Evolutionary conservation across 2,888 invertebrate genomes (phyloP), one percentile per base, ranked within the genome.

Genomic region (Gryllus longicercus): DNA sequence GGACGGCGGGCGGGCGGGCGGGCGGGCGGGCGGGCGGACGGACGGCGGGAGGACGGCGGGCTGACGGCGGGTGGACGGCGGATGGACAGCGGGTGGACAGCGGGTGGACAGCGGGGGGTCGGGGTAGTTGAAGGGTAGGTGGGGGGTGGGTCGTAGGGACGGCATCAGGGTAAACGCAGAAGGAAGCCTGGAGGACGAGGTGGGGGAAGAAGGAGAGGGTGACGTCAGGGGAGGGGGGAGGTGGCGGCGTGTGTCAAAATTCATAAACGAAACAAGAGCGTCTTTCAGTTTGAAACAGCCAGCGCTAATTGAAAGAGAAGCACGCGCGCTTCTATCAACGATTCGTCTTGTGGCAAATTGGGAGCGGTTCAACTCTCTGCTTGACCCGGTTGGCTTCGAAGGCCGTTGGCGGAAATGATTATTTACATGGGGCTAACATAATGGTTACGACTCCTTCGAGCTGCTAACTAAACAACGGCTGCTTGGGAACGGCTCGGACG

Each of bases 371-470:
- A 63, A 63, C 63, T 14, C 63, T 3, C 63, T n/a, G 1, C 63
- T n/a, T 63, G 16, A 63, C n/a, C 63, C 63, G 63, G 4, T 63
- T n/a, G 14, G 16, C 14, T 63, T n/a, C 63, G n/a, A n/a, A 63
- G 63, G 63, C n/a, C 63, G 14, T 63, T n/a, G 63, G 63, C 63
- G 63, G n/a, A 63, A 63, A 63, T 63, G 63, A 63, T 63, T 63
- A 63, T 63, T 63, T 63, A 63, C 63, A 63, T 63, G 11, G 63
- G 1, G n/a, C 63, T 18, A 14, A n/a, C 63, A n/a, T 63, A 63
- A 63, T 63, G 63, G 63, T 38, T 38, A 38, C 38, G 38, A 38
- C 38, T 38, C 38, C 63, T 14, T 14, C 63, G 63, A 63, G 63
- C 63, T 12, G 14, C n/a, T 63, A 63, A 63, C 63, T 63, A 18